Evolutionary conservation across 2,888 invertebrate species (phyloP).

Genomic region (Phragmatobia fuliginosa): DNA sequence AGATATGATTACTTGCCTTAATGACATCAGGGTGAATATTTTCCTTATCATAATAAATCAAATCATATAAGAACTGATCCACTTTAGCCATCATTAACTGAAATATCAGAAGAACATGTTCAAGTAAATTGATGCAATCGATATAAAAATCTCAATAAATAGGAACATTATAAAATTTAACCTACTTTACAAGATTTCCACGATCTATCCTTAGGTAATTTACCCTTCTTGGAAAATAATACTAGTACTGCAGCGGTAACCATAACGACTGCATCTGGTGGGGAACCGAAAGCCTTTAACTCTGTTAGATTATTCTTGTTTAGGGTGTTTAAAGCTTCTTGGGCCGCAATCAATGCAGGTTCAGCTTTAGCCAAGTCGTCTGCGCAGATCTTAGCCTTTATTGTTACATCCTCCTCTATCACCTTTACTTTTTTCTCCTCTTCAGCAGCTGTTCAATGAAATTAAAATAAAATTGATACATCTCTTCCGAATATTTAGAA

Average conservation of each 20-base stretch:
- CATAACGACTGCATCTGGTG: slow-evolving; percentile 95
- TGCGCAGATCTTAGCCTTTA: slow-evolving; percentile 94
- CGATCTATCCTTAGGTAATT: slow-evolving; percentile 95
- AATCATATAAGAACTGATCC: slow-evolving; percentile 93
- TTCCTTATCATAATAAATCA: slow-evolving; percentile 96
- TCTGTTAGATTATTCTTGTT: slow-evolving; percentile 98
- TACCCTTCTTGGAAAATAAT: slow-evolving; percentile 93
- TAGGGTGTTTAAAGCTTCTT: slow-evolving; percentile 95
- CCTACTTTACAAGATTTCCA: slow-evolving; percentile 95
- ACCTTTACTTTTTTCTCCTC: slow-evolving; percentile 96
- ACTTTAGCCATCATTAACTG: slow-evolving; percentile 95
- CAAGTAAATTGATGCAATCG: background rate
- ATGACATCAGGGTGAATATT: slow-evolving; percentile 95
- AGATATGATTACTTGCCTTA: slow-evolving; percentile 86
- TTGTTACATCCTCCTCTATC: slow-evolving; percentile 95
- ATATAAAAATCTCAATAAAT: background rate
- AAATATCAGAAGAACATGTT: slow-evolving; percentile 33
- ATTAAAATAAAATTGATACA: background rate
- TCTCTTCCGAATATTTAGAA: background rate
- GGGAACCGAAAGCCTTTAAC: slow-evolving; percentile 96
- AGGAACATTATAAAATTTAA: background rate
- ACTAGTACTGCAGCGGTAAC: slow-evolving; percentile 96
- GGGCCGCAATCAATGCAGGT: slow-evolving; percentile 95
- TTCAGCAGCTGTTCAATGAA: slow-evolving; percentile 86
- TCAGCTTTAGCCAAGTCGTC: slow-evolving; percentile 96